Percentiles rank a stretch among this genome's conserved stretches.
Evolutionary conservation across 1,140 invertebrate genomes (phyloP).

Genomic region (Metopolophium dirhodum): DNA sequence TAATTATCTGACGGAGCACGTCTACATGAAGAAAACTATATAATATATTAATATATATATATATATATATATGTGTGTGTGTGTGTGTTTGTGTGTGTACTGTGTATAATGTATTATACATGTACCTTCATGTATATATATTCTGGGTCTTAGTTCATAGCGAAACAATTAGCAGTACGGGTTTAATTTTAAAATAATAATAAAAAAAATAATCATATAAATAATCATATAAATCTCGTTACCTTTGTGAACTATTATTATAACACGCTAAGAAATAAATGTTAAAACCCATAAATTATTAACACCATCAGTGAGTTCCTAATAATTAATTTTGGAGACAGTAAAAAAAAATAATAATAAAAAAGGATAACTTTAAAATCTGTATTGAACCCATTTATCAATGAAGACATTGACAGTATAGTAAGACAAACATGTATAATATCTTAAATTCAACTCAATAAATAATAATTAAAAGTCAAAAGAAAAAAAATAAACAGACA

Average conservation of each 20-base stretch:
- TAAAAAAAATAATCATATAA: conserved; percentile 32
- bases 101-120: conserved; percentile 10
- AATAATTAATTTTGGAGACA: conserved; percentile 42
- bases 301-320: background rate
- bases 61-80: background rate
- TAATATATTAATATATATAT: conserved; percentile 2
- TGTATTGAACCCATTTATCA: background rate
- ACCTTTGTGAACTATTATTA: conserved; percentile 41
- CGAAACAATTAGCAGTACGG: conserved; percentile 52
- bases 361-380: background rate
- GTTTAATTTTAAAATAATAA: conserved; percentile 51
- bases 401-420: background rate
- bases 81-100: background rate
- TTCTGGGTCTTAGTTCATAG: conserved; percentile 49
- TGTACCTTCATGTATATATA: background rate
- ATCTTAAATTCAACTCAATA: background rate
- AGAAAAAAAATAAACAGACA: background rate
- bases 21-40: conserved; percentile 52
- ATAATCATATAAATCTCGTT: conserved; percentile 21
- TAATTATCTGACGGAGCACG: conserved; percentile 55
- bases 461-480: conserved; percentile 20
- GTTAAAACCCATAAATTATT: conserved; percentile 21
- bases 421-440: background rate
- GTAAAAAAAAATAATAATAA: background rate
- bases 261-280: conserved; percentile 37